Evolutionary conservation across 2,888 invertebrate genomes (phyloP), one percentile per base, ranked within the genome.

Genomic region (Phymatocera aterrima): DNA sequence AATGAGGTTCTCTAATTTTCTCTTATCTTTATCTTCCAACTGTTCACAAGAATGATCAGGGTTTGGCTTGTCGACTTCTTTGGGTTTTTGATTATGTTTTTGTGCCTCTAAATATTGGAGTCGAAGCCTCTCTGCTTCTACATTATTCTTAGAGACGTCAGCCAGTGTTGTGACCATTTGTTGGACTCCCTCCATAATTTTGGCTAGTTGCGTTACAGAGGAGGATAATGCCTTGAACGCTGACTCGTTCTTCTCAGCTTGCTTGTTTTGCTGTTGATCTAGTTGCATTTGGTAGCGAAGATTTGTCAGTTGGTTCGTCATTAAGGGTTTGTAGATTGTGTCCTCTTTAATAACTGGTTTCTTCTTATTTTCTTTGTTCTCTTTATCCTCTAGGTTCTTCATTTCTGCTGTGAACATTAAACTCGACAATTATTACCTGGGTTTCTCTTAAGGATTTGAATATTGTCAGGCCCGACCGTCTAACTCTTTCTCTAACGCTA

Each of bases 401-500:
- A 21, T 31, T 3, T 15, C 28, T 34, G 60, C 64, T 77, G 77
- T 77, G 60, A 43, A 77, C 24, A 37, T 65, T 28, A 61, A 21
- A 8, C 24, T 21, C 21, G n/a, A n/a, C n/a, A 51, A 37, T 15
- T 37, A n/a, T n/a, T n/a, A 34, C 43, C 24, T 77, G 15, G 37
- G n/a, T 61, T 77, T 77, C 61, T 64, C n/a, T 61, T 12, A 12
- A n/a, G n/a, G n/a, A n/a, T n/a, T n/a, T n/a, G n/a, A 37, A 5
- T n/a, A 12, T n/a, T 60, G 15, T 51, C 40, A 77, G 77, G 61
- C 61, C 61, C 61, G 64, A 77, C 31, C 54, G 18, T 43, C 54
- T 37, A 43, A 43, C 43, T 12, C 12, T 12, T 43, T n/a, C n/a
- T n/a, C n/a, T n/a, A n/a, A n/a, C n/a, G n/a, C n/a, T n/a, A n/a